Evolutionary conservation across 2,888 invertebrate species (phyloP), one percentile per base, ranked within the genome.

Genomic region (Pseudoips prasinana): DNA sequence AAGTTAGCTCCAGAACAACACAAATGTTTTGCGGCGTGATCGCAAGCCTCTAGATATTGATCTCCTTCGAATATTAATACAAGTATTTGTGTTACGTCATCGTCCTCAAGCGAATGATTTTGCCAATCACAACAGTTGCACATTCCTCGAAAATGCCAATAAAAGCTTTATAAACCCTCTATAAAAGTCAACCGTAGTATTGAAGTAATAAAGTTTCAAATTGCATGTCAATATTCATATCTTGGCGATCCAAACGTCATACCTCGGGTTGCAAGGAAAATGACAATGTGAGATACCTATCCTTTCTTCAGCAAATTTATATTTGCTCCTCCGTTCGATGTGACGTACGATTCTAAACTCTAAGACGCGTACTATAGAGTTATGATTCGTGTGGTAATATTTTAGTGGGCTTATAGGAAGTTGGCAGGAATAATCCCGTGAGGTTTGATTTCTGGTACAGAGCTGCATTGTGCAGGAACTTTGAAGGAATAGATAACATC

Each of bases 401-500:
- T 59, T 51, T 23, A 10, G 10, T 9, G 32, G 33, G 10, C 7
- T 19, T 30, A 33, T 31, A 22, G 8, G 42, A 30, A 26, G 36
- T 37, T 51, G 52, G 55, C 33, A 28, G 27, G 36, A 26, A 36
- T 52, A 57, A 48, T 68, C 66, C 62, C 65, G 42, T 22, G 60
- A 61, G 64, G 65, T 65, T 68, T 60, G 69, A 68, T 58, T 64
- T 58, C 58, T 50, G 50, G 48, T 39, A 66, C 56, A 63, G 63
- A 57, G 63, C 49, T 57, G 58, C 55, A 67, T 73, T 76, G 73
- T 76, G 62, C 56, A 43, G 25, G 38, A 24, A 45, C 4, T 3
- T 14, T 14, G 47, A 46, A n/a, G n/a, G n/a, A 59, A 70, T 73
- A 76, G 82, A 81, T 79, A 79, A 63, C 54, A 79, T 80, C 81